Percentiles rank a stretch among this genome's conserved stretches.
Conservation (phyloP, 1,140 invertebrate species). For the Hetaerina americana region DNA sequence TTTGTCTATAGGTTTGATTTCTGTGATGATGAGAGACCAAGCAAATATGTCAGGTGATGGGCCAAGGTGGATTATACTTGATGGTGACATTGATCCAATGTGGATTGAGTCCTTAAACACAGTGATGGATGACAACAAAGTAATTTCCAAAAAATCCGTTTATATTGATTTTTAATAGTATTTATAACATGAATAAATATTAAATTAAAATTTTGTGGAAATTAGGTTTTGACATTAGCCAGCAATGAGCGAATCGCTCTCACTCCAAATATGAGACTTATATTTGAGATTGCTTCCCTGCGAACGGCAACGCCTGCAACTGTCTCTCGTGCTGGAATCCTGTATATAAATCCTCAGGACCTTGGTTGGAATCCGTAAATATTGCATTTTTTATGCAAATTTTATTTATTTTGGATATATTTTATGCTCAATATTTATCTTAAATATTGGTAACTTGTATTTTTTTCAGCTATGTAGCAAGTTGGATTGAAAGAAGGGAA, state of each 20-base stretch:
- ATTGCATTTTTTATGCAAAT: not conserved
- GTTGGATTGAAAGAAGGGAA: conserved; percentile 77
- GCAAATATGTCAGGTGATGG: conserved; percentile 72
- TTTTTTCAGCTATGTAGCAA: conserved; percentile 55
- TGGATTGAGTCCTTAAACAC: conserved; percentile 93
- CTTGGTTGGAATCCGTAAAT: conserved; percentile 93
- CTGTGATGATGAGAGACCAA: conserved; percentile 84
- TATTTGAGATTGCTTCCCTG: conserved; percentile 91
- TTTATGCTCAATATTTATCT: not conserved
- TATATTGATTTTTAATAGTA: not conserved
- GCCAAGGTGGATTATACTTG: conserved; percentile 91
- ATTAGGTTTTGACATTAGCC: conserved; percentile 69
- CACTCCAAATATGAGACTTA: conserved; percentile 74
- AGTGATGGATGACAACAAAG: conserved; percentile 75
- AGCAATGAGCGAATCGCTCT: conserved; percentile 90
- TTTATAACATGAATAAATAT: not conserved
- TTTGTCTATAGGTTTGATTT: conserved; percentile 53
- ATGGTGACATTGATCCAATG: conserved; percentile 95
- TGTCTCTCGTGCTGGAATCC: conserved; percentile 81
- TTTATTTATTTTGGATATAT: not conserved
- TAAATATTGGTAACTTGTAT: not conserved
- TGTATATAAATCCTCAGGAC: conserved; percentile 86
- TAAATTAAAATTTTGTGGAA: conserved; percentile 8
- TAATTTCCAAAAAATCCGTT: conserved; percentile 16
- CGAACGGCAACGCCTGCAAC: conserved; percentile 90